These are phyloP conservation scores for Isurus oxyrinchus DNA, from an alignment of 2,113 vertebrate species.

Conservation along the genomic window DNA sequence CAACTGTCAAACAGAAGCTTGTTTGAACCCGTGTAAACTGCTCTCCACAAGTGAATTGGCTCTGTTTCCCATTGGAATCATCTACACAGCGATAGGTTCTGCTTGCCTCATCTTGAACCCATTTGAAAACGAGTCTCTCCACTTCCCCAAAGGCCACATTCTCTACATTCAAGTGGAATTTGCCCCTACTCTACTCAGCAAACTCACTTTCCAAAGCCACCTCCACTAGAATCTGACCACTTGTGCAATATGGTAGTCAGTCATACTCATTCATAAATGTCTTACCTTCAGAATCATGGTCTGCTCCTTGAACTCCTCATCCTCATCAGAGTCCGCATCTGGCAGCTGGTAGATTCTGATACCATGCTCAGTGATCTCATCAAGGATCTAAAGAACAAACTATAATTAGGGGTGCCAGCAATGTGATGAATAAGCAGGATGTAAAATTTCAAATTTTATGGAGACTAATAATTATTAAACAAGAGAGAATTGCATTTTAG, in stretches of 20 bases:
- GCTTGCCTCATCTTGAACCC: not conserved
- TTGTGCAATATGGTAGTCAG: not conserved
- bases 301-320: constrained; percentile 93
- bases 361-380: constrained; percentile 83
- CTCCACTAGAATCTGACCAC: not conserved
- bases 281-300: constrained; percentile 80
- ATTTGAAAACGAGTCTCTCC: not conserved
- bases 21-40: too few relatives aligned
- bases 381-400: constrained; percentile 63
- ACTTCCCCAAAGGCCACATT: not conserved
- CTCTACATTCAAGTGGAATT: not conserved
- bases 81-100: not conserved
- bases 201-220: not conserved
- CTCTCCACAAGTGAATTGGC: not conserved
- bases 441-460: not conserved
- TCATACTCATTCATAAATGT: not conserved
- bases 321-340: constrained; percentile 85
- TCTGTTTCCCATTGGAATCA: not conserved
- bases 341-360: constrained; percentile 87
- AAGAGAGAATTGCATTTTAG: not conserved
- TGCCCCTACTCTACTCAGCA: not conserved
- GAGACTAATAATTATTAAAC: not conserved
- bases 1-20: not conserved
- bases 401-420: not conserved
- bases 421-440: not conserved